Conservation (phyloP, 2,797 vertebrate species). For the Setipinna tenuifilis region DNA sequence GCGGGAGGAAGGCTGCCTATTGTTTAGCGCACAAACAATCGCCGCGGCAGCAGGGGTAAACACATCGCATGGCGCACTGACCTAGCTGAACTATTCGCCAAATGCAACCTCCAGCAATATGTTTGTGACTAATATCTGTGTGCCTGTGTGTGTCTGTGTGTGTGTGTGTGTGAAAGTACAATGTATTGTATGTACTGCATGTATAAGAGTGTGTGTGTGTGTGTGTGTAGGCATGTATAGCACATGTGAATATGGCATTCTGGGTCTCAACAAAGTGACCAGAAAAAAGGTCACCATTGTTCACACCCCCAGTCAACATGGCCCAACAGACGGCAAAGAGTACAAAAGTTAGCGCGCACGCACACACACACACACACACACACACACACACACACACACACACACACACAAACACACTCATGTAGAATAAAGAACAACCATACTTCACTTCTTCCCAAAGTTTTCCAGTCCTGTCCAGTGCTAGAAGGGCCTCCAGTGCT, state of each 20-base stretch:
- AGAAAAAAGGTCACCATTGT: neutral
- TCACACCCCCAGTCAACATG: slow-evolving; percentile 33
- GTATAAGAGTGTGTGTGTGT: neutral
- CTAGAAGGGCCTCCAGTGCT: neutral
- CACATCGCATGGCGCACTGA: neutral
- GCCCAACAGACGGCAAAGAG: slow-evolving; percentile 41
- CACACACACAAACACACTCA: too few species aligned
- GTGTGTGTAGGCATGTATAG: neutral
- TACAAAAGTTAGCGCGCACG: slow-evolving; percentile 10
- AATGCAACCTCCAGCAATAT: neutral
- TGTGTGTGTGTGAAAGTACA: too few species aligned
- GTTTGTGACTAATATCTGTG: slow-evolving; percentile 22
- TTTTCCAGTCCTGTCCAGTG: too few species aligned
- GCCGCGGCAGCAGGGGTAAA: neutral
- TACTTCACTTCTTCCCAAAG: too few species aligned
- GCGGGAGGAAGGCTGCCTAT: neutral
- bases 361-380: slow-evolving; percentile 41
- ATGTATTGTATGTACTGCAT: slow-evolving; percentile 54
- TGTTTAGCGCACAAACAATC: neutral
- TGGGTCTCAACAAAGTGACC: neutral
- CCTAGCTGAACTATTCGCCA: neutral
- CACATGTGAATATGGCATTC: neutral
- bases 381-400: too few species aligned
- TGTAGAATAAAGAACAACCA: too few species aligned
- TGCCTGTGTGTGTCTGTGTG: neutral